Base-by-base conservation (phyloP, 2,888 invertebrate species). In the Saturnia pavonia region DNA sequence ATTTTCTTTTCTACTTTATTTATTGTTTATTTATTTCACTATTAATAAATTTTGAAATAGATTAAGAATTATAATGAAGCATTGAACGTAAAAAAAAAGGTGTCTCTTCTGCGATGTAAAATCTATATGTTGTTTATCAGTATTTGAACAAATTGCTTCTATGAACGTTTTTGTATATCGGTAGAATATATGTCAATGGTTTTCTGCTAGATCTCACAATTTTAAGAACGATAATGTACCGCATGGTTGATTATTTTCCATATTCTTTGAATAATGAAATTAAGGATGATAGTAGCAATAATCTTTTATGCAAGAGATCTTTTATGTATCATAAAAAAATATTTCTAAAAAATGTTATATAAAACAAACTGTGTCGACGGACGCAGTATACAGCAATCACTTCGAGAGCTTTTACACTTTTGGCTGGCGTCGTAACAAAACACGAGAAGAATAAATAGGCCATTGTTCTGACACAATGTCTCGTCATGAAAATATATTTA, bases 401-500 rank as follows among this genome's bases (percentile, higher is more conserved):
- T 69, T 68, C 68, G 70, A 71, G 68, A 71, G 71, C 68, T 71
- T 71, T 71, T 51, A 65, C 68, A n/a, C 71, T 71, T 71, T 71
- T 69, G 68, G 70, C 70, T 54, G 68, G 40, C 69, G 51, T 71
- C 70, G 72, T 70, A 70, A 72, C 42, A 70, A 70, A 45, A 70
- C 70, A 71, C 63, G 68, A 68, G 69, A 73, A 73, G 70, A 74
- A 71, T 71, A 68, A 67, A 70, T 70, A 70, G 69, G 22, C 74
- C 68, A 72, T 75, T 75, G 74, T 75, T 74, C 71, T 70, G 67
- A 70, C 45, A 73, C 71, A 75, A 75, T 74, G 75, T 72, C 70
- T 68, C 68, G 74, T 67, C 57, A 68, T 54, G 72, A 71, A 70
- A 74, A 73, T 73, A 71, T 76, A 74, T 73, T 71, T 72, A 69